A percentile compares a stretch with the other conserved stretches of the same genome.
Evolutionary conservation across 2,113 vertebrate genomes (phyloP).

Genomic region (Poicephalus gulielmi): DNA sequence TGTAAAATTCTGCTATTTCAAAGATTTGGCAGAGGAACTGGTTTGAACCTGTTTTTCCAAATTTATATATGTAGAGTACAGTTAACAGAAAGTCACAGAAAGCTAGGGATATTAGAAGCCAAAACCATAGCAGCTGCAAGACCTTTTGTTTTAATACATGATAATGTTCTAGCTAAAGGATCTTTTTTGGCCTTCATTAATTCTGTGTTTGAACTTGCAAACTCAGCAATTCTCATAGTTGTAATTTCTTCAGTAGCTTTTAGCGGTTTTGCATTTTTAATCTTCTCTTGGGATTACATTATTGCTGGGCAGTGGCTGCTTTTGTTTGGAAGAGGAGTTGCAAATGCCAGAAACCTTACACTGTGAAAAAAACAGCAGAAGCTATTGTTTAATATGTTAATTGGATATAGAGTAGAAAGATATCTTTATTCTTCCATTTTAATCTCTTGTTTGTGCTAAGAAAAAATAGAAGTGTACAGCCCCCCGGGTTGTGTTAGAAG

Average conservation of each 20-base stretch:
- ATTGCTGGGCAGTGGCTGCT: background rate
- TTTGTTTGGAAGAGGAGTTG: background rate
- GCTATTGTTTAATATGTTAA: slow-evolving; percentile 10
- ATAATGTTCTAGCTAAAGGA: background rate
- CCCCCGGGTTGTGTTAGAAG: background rate
- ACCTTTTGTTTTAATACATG: background rate
- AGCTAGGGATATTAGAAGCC: background rate
- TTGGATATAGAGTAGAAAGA: background rate
- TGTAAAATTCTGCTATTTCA: background rate
- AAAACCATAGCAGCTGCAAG: background rate
- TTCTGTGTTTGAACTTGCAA: background rate
- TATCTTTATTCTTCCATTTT: background rate
- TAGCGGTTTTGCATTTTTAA: background rate
- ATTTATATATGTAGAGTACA: slow-evolving; percentile 12
- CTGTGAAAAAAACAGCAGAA: background rate
- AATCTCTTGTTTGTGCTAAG: background rate
- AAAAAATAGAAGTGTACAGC: background rate
- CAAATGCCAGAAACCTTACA: background rate
- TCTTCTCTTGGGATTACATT: background rate
- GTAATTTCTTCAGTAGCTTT: background rate
- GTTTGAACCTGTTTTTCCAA: slow-evolving; percentile 51
- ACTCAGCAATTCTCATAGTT: background rate
- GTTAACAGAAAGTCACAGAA: background rate
- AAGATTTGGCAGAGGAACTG: background rate
- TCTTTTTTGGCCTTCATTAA: background rate